Conservation (phyloP, 2,888 invertebrate genomes). For the Pediacus dermestoides region DNA sequence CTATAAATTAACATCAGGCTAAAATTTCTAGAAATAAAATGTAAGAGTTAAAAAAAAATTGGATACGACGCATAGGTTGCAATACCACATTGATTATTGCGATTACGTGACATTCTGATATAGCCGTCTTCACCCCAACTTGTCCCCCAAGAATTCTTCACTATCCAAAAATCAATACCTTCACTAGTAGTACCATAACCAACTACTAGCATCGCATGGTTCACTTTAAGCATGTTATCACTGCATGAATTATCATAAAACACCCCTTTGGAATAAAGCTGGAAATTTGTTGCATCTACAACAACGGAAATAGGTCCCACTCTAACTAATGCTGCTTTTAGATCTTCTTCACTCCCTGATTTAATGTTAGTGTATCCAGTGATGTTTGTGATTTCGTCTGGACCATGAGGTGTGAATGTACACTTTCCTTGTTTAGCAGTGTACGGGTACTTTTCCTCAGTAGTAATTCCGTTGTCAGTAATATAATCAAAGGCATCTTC, state of each 20-base stretch:
- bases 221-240: not conserved
- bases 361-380: no score
- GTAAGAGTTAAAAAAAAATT: no score
- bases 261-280: slow-evolving; percentile 70
- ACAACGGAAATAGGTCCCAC: slow-evolving; percentile 81
- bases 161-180: slow-evolving; percentile 13
- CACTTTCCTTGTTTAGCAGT: slow-evolving; percentile 9
- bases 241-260: no score
- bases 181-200: slow-evolving; percentile 11
- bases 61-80: slow-evolving; percentile 4
- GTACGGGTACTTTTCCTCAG: slow-evolving; percentile 79
- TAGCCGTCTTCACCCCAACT: slow-evolving; percentile 15
- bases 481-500: slow-evolving; percentile 77
- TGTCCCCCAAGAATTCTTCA: not conserved
- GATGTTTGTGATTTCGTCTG: no score
- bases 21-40: no score
- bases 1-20: no score
- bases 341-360: no score
- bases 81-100: slow-evolving; percentile 12
- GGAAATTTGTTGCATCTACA: slow-evolving; percentile 86
- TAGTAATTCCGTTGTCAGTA: slow-evolving; percentile 77
- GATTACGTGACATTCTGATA: slow-evolving; percentile 8
- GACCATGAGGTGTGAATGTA: no score
- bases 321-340: slow-evolving; percentile 58
- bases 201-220: not conserved